phyloP scores from a whole-genome alignment of 2,113 vertebrate species.

The Phylloscopus whistleri region DNA sequence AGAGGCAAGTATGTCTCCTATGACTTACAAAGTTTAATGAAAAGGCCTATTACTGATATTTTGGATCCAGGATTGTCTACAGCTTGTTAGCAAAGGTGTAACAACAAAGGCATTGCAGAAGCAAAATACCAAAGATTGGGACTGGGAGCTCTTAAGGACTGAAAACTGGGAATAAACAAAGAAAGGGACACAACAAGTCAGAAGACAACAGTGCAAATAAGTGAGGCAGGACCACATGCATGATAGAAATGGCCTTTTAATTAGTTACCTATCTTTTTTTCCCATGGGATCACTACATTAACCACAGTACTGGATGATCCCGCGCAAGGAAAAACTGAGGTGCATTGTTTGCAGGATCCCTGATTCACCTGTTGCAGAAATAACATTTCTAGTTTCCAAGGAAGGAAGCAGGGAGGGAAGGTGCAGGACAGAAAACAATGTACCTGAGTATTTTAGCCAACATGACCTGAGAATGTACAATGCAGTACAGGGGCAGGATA shows the following conservation, averaged over 20 bases:
- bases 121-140: not conserved
- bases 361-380: not conserved
- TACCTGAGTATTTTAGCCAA: not conserved
- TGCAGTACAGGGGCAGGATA: not conserved
- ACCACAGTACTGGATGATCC: not conserved
- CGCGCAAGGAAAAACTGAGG: fast-evolving
- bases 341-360: not conserved
- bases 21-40: not conserved
- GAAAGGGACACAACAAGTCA: not conserved
- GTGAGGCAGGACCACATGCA: fast-evolving
- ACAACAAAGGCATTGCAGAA: not conserved
- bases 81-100: not conserved
- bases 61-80: not conserved
- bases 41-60: not conserved
- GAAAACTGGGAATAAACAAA: not conserved
- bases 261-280: not conserved
- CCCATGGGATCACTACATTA: not conserved
- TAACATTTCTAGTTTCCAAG: not conserved
- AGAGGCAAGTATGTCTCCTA: not conserved
- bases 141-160: not conserved
- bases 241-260: not conserved
- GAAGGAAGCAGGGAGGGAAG: not conserved
- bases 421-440: not conserved
- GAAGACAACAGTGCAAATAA: not conserved
- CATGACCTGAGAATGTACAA: not conserved